Conservation (phyloP, 2,113 vertebrate species). For the Papio anubis region DNA sequence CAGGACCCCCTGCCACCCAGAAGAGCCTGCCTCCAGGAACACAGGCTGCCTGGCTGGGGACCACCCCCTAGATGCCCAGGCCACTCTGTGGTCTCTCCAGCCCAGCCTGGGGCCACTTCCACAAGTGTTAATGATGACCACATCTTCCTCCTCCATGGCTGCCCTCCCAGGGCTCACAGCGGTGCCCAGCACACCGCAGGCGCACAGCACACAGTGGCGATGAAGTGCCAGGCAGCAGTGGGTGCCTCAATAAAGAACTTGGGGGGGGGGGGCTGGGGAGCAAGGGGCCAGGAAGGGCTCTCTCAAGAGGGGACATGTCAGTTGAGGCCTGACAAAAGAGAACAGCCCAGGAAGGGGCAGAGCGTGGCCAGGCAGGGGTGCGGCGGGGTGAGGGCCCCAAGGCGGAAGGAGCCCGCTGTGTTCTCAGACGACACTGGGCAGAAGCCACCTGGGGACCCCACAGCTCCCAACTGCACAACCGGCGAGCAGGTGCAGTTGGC, state of each 20-base stretch:
- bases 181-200: fast-evolving
- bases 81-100: background rate
- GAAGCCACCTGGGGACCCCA: fast-evolving
- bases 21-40: no score
- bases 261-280: no score
- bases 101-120: background rate
- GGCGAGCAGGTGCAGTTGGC: background rate
- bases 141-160: background rate
- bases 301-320: background rate
- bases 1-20: background rate
- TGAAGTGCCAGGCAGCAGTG: background rate
- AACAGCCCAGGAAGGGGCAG: no score
- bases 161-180: background rate
- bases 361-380: background rate
- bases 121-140: fast-evolving
- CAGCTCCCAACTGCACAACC: fast-evolving
- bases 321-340: background rate
- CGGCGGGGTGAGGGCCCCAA: background rate
- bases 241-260: no score
- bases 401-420: background rate
- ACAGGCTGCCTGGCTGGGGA: background rate
- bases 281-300: background rate
- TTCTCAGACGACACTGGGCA: fast-evolving
- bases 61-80: fast-evolving
- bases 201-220: fast-evolving